Conservation (phyloP, 2,797 vertebrate species). For the Manis crassicaudata region DNA sequence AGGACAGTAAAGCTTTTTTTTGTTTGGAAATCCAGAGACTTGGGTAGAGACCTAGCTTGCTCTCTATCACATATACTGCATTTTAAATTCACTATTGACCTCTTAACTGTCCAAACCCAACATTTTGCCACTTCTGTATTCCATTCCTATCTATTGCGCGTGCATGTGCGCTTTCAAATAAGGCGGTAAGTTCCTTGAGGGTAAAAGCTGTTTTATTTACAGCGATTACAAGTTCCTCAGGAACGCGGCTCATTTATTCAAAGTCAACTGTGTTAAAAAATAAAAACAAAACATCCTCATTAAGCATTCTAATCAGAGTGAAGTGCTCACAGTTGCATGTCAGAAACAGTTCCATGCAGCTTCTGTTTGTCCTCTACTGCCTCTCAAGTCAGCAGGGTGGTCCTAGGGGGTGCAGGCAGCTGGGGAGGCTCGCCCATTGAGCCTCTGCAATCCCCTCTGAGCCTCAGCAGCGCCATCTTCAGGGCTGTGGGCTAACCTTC, state of each 20-base stretch:
- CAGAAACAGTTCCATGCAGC: not conserved
- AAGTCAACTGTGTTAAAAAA: slow-evolving; percentile 43
- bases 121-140: not conserved
- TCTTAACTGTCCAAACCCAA: not conserved
- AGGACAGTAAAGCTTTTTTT: not conserved
- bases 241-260: slow-evolving; percentile 18
- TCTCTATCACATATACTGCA: not conserved
- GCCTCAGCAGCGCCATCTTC: not conserved
- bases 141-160: not conserved
- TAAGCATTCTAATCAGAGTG: not conserved
- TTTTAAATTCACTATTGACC: not conserved
- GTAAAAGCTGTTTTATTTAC: not conserved
- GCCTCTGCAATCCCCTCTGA: not conserved
- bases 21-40: not conserved
- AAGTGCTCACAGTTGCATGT: not conserved
- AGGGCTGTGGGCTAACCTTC: not conserved
- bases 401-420: not conserved
- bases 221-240: slow-evolving; percentile 44
- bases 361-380: not conserved
- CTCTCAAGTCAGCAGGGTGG: not conserved
- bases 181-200: not conserved
- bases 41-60: not conserved
- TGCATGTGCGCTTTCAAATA: not conserved
- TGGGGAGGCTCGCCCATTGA: no score
- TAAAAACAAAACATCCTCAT: slow-evolving; percentile 12